These are phyloP conservation scores for Hypsopygia costalis DNA, from an alignment of 2,888 invertebrate genomes.

Conservation along the genomic window DNA sequence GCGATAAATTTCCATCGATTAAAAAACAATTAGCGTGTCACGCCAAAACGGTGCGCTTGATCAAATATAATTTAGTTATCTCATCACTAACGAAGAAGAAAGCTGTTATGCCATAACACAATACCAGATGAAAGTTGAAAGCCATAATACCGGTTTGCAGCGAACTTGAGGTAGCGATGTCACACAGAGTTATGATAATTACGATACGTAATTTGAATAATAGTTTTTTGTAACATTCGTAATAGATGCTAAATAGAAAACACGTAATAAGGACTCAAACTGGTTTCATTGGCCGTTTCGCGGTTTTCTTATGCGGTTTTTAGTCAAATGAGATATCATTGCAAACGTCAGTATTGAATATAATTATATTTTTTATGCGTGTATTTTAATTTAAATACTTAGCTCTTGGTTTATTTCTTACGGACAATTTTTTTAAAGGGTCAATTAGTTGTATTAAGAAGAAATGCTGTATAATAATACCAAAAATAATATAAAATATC, in stretches of 20 bases:
- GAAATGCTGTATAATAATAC: no score
- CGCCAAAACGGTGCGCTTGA: conserved; percentile 20
- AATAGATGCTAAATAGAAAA: background rate
- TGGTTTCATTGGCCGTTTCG: background rate
- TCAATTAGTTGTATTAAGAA: no score
- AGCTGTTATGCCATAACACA: conserved; percentile 66
- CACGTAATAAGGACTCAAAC: no score
- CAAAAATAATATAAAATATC: no score
- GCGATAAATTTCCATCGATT: background rate
- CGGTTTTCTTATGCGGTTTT: no score
- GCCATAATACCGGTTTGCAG: conserved; percentile 52
- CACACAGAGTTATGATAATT: conserved; percentile 31
- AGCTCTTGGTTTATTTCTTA: no score
- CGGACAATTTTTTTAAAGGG: no score
- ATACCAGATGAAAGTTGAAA: conserved; percentile 67
- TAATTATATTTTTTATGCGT: no score
- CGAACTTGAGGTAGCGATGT: conserved; percentile 31
- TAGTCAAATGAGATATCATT: no score
- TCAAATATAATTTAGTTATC: conserved; percentile 51
- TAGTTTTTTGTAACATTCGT: background rate
- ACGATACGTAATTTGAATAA: conserved; percentile 9
- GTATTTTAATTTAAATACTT: no score
- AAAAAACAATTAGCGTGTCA: conserved; percentile 11
- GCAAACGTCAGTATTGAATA: no score
- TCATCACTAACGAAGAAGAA: conserved; percentile 59